Conservation (phyloP, 2,113 vertebrate species). For the Poeciliopsis retropinna region DNA sequence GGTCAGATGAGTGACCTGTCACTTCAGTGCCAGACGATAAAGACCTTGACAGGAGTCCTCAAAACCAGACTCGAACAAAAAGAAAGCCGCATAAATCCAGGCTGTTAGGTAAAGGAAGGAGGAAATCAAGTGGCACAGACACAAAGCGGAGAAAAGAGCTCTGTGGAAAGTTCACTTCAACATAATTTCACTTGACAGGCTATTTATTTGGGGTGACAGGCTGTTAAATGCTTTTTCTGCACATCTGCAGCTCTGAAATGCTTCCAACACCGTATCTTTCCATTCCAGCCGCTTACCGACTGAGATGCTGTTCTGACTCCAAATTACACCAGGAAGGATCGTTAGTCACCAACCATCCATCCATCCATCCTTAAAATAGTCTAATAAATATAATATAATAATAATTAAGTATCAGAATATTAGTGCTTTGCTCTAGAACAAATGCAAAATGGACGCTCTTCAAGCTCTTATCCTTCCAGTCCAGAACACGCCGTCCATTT, state of each 20-base stretch:
- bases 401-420: no score
- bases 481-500: conserved; percentile 50
- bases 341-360: background rate
- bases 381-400: no score
- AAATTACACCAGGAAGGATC: no score
- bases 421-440: background rate
- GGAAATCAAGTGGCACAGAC: background rate
- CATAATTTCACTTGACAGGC: conserved; percentile 15
- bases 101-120: no score
- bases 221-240: conserved; percentile 4
- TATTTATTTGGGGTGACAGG: conserved; percentile 14
- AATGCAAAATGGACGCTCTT: background rate
- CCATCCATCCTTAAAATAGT: background rate
- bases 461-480: background rate
- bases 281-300: conserved; percentile 2
- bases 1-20: no score
- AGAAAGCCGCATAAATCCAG: background rate
- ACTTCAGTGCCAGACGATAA: conserved; percentile 4
- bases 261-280: background rate
- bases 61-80: background rate
- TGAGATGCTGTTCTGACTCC: conserved; percentile 3
- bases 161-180: conserved; percentile 5
- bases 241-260: background rate
- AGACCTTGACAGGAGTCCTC: no score
- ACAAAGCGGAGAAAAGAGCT: background rate